Conservation (phyloP, 2,797 vertebrate species). For the Syngnathus acus region DNA sequence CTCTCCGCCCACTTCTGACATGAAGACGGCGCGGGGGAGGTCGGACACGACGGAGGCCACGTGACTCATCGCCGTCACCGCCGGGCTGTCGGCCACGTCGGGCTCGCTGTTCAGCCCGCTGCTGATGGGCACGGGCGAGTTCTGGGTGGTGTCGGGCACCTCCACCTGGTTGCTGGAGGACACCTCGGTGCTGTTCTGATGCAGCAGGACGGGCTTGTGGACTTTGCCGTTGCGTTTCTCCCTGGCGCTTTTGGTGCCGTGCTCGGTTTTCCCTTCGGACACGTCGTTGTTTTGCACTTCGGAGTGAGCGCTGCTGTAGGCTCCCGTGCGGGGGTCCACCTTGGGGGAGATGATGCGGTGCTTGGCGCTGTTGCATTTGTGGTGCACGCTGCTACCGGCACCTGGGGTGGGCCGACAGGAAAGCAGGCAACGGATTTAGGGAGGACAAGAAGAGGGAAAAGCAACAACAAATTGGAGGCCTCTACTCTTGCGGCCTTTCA, state of each 20-base stretch:
- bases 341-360: conserved; percentile 99
- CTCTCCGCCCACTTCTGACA: conserved; percentile 95
- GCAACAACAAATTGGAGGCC: too few relatives aligned
- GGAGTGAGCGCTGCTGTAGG: conserved; percentile 82
- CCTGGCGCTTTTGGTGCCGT: conserved; percentile 75
- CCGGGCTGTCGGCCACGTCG: conserved; percentile 93
- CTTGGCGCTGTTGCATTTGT: conserved; percentile 99
- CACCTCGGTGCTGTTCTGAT: conserved; percentile 98
- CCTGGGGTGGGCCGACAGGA: conserved; percentile 57
- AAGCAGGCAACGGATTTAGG: conserved; percentile 16
- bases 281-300: conserved; percentile 99
- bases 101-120: conserved; percentile 97
- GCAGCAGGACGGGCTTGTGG: conserved; percentile 88
- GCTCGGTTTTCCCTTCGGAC: conserved; percentile 95
- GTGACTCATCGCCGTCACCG: conserved; percentile 89
- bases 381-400: conserved; percentile 96
- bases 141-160: conserved; percentile 97
- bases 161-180: conserved; percentile 99
- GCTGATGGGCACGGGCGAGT: conserved; percentile 98
- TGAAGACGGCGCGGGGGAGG: conserved; percentile 94
- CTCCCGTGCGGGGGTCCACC: conserved; percentile 89
- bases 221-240: conserved; percentile 98
- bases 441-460: not conserved
- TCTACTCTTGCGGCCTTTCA: too few relatives aligned
- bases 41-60: conserved; percentile 95